Evolutionary conservation across 2,888 invertebrate genomes (phyloP).

Genomic region (Mimumesa dahlbomi): DNA sequence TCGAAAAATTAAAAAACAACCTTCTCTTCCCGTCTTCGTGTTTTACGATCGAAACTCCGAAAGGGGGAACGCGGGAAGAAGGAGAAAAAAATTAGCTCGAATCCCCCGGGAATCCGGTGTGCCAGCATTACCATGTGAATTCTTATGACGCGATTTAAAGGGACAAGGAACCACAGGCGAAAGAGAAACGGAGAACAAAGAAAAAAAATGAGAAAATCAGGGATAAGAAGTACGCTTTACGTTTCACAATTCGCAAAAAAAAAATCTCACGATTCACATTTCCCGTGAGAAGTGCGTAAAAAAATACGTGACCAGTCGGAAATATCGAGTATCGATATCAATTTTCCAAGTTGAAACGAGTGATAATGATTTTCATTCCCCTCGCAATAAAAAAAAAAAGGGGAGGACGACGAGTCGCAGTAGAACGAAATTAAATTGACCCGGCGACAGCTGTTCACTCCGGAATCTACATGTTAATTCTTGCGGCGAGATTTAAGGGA

Average conservation of each 20-base stretch:
- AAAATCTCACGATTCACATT: neutral
- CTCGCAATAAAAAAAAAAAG: neutral
- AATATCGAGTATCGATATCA: no score
- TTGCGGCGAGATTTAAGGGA: conserved; percentile 29
- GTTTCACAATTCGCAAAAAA: no score
- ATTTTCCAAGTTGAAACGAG: no score
- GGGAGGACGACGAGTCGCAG: no score
- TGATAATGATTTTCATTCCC: no score
- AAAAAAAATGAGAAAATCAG: neutral
- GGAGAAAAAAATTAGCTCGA: conserved; percentile 30
- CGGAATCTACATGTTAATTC: conserved; percentile 41
- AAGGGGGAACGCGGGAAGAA: neutral
- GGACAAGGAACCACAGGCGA: conserved; percentile 9
- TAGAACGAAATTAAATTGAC: conserved; percentile 26
- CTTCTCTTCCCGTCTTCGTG: neutral
- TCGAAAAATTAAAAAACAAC: conserved; percentile 1
- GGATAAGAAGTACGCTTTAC: no score
- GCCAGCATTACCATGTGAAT: conserved; percentile 49
- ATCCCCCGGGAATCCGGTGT: conserved; percentile 27
- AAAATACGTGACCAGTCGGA: no score
- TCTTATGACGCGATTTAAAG: conserved; percentile 20
- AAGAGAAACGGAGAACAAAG: neutral
- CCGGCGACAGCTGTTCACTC: conserved; percentile 13
- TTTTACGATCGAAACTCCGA: no score
- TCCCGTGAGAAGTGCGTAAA: neutral